A percentile compares a stretch with the other conserved stretches of the same genome.
These are phyloP conservation scores for Netelia virgata DNA, from an alignment of 2,888 invertebrate species.

Conservation along the genomic window DNA sequence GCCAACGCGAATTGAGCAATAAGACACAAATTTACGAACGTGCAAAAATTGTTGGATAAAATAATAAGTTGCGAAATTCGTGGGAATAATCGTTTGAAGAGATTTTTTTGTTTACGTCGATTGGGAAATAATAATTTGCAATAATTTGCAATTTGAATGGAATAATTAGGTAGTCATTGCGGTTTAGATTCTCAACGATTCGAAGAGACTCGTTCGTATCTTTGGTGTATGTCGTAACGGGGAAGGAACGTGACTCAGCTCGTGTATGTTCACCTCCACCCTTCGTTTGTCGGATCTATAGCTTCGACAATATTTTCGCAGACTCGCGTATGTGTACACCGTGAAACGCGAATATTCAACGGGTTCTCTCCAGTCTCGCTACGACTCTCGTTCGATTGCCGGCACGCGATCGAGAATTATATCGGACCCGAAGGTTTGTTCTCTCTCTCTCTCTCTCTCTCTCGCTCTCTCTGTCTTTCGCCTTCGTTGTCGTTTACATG, in stretches of 20 bases:
- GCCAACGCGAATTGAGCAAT: not conserved
- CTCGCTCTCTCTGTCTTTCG: not conserved
- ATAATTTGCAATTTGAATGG: too few species aligned
- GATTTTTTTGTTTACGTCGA: too few species aligned
- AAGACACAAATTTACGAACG: not conserved
- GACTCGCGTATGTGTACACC: not conserved
- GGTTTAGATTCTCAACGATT: too few species aligned
- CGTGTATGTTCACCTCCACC: not conserved
- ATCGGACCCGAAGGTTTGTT: constrained; percentile 55
- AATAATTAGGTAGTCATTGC: too few species aligned
- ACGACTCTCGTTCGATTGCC: constrained; percentile 51
- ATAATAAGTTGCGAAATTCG: too few species aligned
- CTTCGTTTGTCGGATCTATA: constrained; percentile 13
- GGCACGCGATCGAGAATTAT: constrained; percentile 63
- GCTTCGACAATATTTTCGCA: constrained; percentile 46
- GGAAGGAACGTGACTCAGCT: not conserved
- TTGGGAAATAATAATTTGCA: too few species aligned
- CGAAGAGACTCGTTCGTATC: too few species aligned
- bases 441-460: constrained; percentile 38
- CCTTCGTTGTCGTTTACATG: constrained; percentile 28
- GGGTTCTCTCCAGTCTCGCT: constrained; percentile 37
- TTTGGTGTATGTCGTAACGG: too few species aligned
- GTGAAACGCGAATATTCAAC: constrained; percentile 35
- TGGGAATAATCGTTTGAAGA: too few species aligned
- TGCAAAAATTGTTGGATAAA: not conserved